phyloP scores from a whole-genome alignment of 2,113 vertebrate genomes.

The Cyprinodon tularosa region DNA sequence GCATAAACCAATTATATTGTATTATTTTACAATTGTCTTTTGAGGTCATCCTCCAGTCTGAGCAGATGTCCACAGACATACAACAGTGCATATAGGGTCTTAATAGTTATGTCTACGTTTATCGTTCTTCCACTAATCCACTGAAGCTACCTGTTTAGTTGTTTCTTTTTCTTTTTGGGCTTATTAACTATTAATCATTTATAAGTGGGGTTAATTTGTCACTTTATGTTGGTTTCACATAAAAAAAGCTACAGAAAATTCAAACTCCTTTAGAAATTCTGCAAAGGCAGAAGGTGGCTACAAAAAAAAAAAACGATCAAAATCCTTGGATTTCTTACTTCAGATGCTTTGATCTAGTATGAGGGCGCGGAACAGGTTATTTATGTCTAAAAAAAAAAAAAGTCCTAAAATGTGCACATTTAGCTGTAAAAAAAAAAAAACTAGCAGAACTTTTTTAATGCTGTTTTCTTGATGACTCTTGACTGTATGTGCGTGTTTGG shows the following conservation, averaged over 20 bases:
- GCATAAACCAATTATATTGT: too few species aligned
- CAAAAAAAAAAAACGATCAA: background rate
- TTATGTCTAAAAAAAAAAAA: background rate
- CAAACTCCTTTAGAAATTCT: background rate
- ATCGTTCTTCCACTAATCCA: background rate
- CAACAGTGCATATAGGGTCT: too few species aligned
- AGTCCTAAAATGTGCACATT: background rate
- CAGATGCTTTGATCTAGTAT: background rate
- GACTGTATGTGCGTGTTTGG: background rate
- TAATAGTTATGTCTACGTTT: background rate
- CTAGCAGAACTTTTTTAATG: constrained; percentile 11
- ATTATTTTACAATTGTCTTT: too few species aligned
- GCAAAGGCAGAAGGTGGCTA: background rate
- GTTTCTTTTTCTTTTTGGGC: too few species aligned
- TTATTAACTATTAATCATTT: too few species aligned
- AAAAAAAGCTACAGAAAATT: background rate
- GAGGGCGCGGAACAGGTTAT: background rate
- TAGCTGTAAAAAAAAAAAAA: background rate
- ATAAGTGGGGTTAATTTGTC: too few species aligned
- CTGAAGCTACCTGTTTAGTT: background rate
- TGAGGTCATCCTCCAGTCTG: too few species aligned
- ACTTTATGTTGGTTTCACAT: background rate
- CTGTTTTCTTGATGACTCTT: constrained; percentile 9
- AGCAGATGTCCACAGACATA: too few species aligned
- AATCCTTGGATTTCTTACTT: background rate